Conservation (phyloP, 2,797 vertebrate genomes). For the Cryptoblepharus egeriae region DNA sequence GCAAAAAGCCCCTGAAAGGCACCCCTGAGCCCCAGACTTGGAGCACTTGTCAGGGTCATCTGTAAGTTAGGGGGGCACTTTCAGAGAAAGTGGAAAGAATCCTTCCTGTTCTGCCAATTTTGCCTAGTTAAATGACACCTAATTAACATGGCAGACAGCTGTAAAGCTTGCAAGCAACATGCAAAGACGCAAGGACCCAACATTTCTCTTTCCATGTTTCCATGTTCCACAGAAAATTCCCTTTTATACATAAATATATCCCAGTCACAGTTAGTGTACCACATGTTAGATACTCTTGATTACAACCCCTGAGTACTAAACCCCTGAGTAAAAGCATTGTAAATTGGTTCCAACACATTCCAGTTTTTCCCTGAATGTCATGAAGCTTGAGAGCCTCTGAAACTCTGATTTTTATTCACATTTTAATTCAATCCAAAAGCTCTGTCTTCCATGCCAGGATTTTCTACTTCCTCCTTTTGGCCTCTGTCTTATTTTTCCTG, state of each 20-base stretch:
- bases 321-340: no score
- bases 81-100: no score
- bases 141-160: not conserved
- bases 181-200: no score
- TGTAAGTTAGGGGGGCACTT: no score
- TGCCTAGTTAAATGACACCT: no score
- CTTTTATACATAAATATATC: not conserved
- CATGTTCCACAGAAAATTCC: not conserved
- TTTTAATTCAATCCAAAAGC: not conserved
- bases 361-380: not conserved
- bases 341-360: not conserved
- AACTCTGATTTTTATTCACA: not conserved
- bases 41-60: no score
- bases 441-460: not conserved
- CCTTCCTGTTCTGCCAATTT: no score
- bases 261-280: not conserved
- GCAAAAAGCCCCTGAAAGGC: no score
- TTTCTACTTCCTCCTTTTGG: not conserved
- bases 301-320: not conserved
- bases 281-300: not conserved
- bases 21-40: no score
- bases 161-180: not conserved
- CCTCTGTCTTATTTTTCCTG: constrained; percentile 7
- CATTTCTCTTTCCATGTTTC: not conserved
- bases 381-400: not conserved